phyloP scores from a whole-genome alignment of 2,888 invertebrate genomes.

The Lasioglossum morio region DNA sequence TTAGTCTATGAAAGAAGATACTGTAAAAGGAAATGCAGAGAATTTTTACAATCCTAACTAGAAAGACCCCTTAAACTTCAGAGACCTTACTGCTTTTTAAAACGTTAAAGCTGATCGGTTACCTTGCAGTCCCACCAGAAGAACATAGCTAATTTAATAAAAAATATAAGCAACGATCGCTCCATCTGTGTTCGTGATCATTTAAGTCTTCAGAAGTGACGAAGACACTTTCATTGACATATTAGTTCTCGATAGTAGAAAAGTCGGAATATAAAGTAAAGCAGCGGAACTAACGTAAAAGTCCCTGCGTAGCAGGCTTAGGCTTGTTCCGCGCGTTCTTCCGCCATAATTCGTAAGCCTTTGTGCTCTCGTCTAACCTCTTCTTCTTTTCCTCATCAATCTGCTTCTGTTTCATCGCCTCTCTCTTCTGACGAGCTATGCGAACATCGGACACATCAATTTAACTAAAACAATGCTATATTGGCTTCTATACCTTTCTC shows the following conservation, averaged over 20 bases:
- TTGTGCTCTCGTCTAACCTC: conserved; percentile 86
- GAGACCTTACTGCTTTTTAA: background rate
- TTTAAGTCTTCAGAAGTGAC: background rate
- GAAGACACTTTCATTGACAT: background rate
- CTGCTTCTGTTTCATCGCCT: conserved; percentile 85
- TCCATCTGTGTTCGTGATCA: background rate
- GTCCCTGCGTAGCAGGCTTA: conserved; percentile 87
- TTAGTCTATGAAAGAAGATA: background rate
- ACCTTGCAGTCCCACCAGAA: background rate
- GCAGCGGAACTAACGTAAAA: conserved; percentile 86
- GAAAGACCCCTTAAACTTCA: background rate
- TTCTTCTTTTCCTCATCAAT: conserved; percentile 86
- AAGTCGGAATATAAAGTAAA: background rate
- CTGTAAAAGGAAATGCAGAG: background rate
- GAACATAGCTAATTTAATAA: background rate
- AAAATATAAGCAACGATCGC: background rate
- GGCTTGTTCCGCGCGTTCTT: conserved; percentile 88
- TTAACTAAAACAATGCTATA: background rate
- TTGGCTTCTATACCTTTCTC: conserved; percentile 85
- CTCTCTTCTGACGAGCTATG: conserved; percentile 82
- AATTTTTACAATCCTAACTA: background rate
- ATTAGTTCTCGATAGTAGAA: background rate
- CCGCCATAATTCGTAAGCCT: conserved; percentile 88
- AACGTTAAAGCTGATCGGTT: background rate
- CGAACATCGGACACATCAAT: conserved; percentile 2